Evolutionary conservation across 2,113 vertebrate species (phyloP).

Genomic region (Cardinalis cardinalis): DNA sequence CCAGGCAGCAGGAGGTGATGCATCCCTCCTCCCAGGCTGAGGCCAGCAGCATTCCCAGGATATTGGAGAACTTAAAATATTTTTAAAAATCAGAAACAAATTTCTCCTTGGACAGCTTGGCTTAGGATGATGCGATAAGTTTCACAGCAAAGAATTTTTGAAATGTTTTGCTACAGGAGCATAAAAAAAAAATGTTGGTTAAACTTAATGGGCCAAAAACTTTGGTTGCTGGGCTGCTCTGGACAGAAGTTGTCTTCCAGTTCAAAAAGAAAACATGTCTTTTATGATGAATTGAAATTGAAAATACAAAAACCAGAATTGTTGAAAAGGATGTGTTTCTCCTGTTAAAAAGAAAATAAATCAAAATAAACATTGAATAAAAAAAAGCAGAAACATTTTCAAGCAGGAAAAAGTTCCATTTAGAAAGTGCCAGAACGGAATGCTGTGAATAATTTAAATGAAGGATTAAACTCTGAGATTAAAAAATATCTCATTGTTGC

Average conservation of each 20-base stretch:
- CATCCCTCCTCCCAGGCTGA: not conserved
- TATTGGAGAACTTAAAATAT: not conserved
- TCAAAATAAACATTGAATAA: not conserved
- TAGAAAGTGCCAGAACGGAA: not conserved
- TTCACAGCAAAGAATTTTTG: not conserved
- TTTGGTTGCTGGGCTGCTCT: not conserved
- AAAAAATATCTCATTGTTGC: not conserved
- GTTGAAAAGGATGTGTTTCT: not conserved
- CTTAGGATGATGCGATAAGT: not conserved
- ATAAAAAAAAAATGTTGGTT: not conserved
- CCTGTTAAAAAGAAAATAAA: not conserved
- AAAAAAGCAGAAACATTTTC: not conserved
- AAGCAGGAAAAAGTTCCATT: not conserved
- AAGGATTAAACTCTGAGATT: not conserved
- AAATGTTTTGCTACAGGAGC: not conserved
- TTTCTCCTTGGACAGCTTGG: not conserved
- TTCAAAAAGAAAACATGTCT: not conserved
- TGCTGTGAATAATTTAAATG: slow-evolving; percentile 2
- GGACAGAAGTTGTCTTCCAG: not conserved
- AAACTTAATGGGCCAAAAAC: not conserved
- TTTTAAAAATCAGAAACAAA: not conserved
- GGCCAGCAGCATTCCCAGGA: not conserved
- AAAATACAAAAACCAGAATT: not conserved
- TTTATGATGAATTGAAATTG: not conserved
- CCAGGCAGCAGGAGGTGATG: not conserved